Evolutionary conservation across 2,888 invertebrate genomes (phyloP), one percentile per base, ranked within the genome.

Genomic region (Pristionchus fissidentatus): DNA sequence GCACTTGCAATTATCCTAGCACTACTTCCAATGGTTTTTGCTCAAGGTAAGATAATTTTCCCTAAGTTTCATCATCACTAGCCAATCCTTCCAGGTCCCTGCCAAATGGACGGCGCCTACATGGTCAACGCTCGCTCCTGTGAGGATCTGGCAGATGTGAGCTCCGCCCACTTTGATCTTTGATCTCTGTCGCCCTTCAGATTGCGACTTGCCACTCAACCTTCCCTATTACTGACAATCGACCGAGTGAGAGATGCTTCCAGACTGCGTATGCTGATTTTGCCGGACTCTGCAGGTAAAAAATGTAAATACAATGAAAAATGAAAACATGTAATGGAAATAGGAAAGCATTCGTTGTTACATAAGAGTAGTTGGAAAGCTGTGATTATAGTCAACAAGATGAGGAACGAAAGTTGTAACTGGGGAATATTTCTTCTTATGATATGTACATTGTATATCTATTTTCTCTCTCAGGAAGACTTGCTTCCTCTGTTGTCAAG

Each of bases 401-500:
- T n/a, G n/a, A n/a, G n/a, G n/a, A n/a, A n/a, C n/a, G n/a, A n/a
- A n/a, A n/a, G n/a, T n/a, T n/a, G n/a, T n/a, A n/a, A n/a, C n/a
- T n/a, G 19, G 10, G 52, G 52, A 49, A 15, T 10, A 49, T 19
- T 10, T 49, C 52, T 15, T 49, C 52, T 15, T 19, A 10, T 49
- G 52, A 60, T 15, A n/a, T 60, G 8, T 26, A n/a, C 22, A n/a
- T 22, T 60, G 8, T n/a, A 7, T 60, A n/a, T n/a, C 22, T 60
- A 60, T 8, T 60, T 19, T 15, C 7, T 75, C 43, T n/a, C 22
- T 3, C 55, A 55, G 79, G 26, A 55, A 60, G 29, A 79, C 79
- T 19, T 79, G 79, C 60, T 79, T 79, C 43, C 49, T 57, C 29
- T 79, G 79, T 15, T 79, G 79, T 57, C 55, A 55, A 38, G 79